phyloP scores from a whole-genome alignment of 2,113 vertebrate genomes.

The Oncorhynchus keta region DNA sequence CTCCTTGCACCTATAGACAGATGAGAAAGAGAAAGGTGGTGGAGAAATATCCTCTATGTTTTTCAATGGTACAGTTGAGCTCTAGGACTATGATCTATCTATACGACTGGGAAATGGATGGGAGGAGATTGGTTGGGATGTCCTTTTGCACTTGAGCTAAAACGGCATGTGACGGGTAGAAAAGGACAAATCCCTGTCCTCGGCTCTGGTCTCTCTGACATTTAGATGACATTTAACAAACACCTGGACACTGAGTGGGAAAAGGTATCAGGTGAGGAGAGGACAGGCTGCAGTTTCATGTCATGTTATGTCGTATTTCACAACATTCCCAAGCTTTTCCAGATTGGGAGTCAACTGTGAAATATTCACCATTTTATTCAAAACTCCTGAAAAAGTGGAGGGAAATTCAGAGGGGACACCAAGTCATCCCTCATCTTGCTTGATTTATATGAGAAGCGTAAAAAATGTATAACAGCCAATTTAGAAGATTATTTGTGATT shows the following conservation, averaged over 20 bases:
- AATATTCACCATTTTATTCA: conserved; percentile 33
- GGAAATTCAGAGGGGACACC: conserved; percentile 43
- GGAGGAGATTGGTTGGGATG: too few relatives aligned
- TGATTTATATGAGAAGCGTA: conserved; percentile 35
- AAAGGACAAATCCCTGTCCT: conserved; percentile 59
- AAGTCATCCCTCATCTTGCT: conserved; percentile 47
- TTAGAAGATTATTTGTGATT: conserved; percentile 55
- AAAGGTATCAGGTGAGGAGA: not conserved
- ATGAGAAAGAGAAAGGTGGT: conserved; percentile 53
- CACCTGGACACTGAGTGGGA: conserved; percentile 13
- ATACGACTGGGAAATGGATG: too few relatives aligned
- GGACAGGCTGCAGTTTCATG: not conserved
- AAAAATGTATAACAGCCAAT: conserved; percentile 57
- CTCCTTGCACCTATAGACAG: conserved; percentile 50
- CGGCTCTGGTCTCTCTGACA: conserved; percentile 48
- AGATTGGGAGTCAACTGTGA: not conserved
- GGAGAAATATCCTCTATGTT: conserved; percentile 29
- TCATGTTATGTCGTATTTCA: too few relatives aligned
- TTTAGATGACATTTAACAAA: conserved; percentile 65
- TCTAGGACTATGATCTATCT: too few relatives aligned
- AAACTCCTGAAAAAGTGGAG: conserved; percentile 20
- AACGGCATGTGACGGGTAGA: conserved; percentile 22
- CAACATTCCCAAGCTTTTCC: not conserved
- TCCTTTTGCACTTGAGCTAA: not conserved
- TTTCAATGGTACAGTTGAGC: too few relatives aligned